Conservation (phyloP, 2,113 vertebrate genomes). For the Ploceus nigricollis region DNA sequence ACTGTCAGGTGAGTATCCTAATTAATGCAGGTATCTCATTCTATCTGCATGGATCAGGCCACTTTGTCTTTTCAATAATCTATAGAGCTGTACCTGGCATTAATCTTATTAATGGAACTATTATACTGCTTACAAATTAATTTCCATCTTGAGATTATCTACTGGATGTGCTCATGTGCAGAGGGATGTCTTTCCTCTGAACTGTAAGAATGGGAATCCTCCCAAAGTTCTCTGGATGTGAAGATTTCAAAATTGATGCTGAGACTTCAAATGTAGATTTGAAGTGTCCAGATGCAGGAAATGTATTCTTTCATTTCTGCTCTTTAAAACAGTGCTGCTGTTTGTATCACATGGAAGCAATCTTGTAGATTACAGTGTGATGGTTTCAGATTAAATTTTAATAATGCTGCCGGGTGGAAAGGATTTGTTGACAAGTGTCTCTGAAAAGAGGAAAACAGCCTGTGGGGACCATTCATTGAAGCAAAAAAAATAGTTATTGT, state of each 20-base stretch:
- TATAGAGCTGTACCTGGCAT: slow-evolving; percentile 18
- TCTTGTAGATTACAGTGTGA: not conserved
- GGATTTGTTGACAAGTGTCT: not conserved
- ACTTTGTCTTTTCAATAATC: slow-evolving; percentile 57
- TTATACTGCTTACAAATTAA: slow-evolving; percentile 36
- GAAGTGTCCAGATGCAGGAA: not conserved
- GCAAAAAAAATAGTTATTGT: not conserved
- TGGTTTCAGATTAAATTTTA: not conserved
- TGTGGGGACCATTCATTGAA: not conserved
- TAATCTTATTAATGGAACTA: slow-evolving; percentile 64
- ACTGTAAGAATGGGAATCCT: not conserved
- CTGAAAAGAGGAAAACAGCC: not conserved
- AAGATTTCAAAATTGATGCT: not conserved
- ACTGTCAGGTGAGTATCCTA: slow-evolving; percentile 43
- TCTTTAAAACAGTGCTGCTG: not conserved
- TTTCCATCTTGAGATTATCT: slow-evolving; percentile 14
- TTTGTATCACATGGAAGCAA: not conserved
- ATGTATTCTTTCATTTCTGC: not conserved
- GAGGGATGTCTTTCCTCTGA: not conserved
- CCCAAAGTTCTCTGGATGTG: not conserved
- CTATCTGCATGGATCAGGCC: slow-evolving; percentile 39
- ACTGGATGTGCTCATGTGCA: not conserved
- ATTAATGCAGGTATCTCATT: slow-evolving; percentile 52
- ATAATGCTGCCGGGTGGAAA: not conserved
- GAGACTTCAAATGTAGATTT: not conserved